Evolutionary conservation across 2,113 vertebrate genomes (phyloP).

Genomic region (Tachysurus vachellii): DNA sequence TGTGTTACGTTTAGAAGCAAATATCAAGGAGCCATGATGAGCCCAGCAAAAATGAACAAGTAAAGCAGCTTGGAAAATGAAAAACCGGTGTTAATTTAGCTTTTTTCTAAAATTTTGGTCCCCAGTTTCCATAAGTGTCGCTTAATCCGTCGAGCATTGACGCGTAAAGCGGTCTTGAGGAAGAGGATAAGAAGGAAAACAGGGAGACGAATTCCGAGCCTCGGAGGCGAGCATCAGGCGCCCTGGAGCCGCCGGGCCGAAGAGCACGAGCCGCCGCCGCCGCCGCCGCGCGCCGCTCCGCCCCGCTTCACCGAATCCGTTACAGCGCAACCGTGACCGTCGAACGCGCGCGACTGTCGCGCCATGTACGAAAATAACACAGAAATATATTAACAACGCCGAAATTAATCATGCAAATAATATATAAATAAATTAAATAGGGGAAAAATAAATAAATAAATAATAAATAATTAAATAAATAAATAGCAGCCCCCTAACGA

Average conservation of each 20-base stretch:
- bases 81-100: slow-evolving; percentile 75
- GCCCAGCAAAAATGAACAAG: background rate
- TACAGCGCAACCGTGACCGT: background rate
- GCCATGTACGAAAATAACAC: slow-evolving; percentile 23
- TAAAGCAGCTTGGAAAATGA: slow-evolving; percentile 36
- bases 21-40: slow-evolving; percentile 53
- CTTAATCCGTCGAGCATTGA: slow-evolving; percentile 89
- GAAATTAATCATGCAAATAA: background rate
- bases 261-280: slow-evolving; percentile 59
- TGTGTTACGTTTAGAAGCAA: slow-evolving; percentile 56
- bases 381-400: background rate
- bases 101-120: slow-evolving; percentile 99
- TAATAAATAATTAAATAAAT: background rate
- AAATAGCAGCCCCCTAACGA: background rate
- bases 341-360: slow-evolving; percentile 9
- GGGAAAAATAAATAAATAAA: background rate
- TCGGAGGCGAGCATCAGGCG: slow-evolving; percentile 71
- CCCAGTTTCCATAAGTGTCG: slow-evolving; percentile 98
- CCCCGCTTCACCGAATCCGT: slow-evolving; percentile 25
- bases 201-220: slow-evolving; percentile 52
- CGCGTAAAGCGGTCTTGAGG: slow-evolving; percentile 74
- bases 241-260: slow-evolving; percentile 67
- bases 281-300: slow-evolving; percentile 34
- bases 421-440: slow-evolving; percentile 21
- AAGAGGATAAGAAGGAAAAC: slow-evolving; percentile 57